Conservation (phyloP, 2,888 invertebrate genomes). For the Erpobdella octoculata region DNA sequence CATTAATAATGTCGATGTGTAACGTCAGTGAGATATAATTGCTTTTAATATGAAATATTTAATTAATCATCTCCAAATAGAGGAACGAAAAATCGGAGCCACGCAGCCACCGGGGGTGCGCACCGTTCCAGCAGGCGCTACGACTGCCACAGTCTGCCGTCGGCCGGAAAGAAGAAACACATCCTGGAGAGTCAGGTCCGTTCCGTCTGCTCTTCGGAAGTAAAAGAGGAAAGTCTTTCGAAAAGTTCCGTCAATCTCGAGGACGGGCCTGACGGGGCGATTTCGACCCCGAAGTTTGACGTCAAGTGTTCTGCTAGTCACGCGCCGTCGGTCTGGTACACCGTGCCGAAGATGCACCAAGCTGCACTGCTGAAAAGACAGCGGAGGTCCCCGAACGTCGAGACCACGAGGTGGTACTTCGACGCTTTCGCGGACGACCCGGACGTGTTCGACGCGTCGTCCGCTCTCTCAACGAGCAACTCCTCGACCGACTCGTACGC, state of each 20-base stretch:
- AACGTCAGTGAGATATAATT: not conserved
- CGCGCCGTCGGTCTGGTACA: conserved; percentile 3
- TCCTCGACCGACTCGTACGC: too few species aligned
- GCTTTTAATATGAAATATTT: not conserved
- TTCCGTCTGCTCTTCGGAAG: not conserved
- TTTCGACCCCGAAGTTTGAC: too few species aligned
- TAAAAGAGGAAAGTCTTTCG: not conserved
- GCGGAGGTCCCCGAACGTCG: not conserved
- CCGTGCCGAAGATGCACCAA: not conserved
- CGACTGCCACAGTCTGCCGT: not conserved
- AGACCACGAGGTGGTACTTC: not conserved
- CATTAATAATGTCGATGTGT: not conserved
- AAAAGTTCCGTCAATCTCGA: not conserved
- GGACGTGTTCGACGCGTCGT: not conserved
- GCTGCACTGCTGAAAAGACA: not conserved
- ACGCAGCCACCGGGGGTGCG: not conserved
- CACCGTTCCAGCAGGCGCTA: not conserved
- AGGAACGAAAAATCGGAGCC: too few species aligned
- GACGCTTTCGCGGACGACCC: not conserved
- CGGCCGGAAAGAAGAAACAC: not conserved
- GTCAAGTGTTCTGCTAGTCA: too few species aligned
- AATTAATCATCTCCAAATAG: not conserved
- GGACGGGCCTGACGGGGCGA: too few species aligned
- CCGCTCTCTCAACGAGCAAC: not conserved
- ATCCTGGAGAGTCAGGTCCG: not conserved